Evolutionary conservation across 2,797 vertebrate genomes (phyloP), one percentile per base, ranked within the genome.

Genomic region (Arremon brunneinucha): DNA sequence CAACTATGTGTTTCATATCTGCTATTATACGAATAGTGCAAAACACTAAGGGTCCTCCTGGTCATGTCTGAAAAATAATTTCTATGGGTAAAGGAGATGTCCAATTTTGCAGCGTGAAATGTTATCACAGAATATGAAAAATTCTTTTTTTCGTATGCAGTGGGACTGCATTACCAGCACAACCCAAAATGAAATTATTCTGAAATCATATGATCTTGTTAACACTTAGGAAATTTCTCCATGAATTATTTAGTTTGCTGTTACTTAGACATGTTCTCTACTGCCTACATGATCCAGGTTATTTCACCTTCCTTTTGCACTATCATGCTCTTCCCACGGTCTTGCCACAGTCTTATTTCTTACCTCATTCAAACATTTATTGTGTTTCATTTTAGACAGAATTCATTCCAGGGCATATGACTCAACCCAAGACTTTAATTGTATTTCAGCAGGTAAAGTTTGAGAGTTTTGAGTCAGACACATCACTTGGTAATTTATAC

Each of bases 231-330:
- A 49, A 79, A 93, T 94, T 90, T 90, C 34, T 39, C 56, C 59
- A 93, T 86, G 13, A 91, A 90, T 93, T 91, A 95, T 92, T 95
- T 91, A 82, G 34, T 63, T 75, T 35, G 56, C 55, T 94, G 8
- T 64, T 89, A 47, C 56, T 83, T 74, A 59, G 47, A n/a, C 56
- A 34, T 32, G 63, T 59, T 88, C 47, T 19, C 11, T 22, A 43
- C 70, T 87, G 65, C 67, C 85, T 91, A 82, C 27, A 74, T 44
- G 57, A 87, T 67, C 69, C 63, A 82, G 44, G 67, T 83, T 84
- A 59, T 95, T 83, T 75, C 77, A 91, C 68, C 39, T 88, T 69
- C 32, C 4, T 71, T 87, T 91, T 90, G 52, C 77, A 87, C 82
- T 76, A 72, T 60, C 70, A 44, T 76, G 43, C 28, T 46, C 67